Evolutionary conservation across 1,140 invertebrate species (phyloP).

Genomic region (Chrysoperla carnea): DNA sequence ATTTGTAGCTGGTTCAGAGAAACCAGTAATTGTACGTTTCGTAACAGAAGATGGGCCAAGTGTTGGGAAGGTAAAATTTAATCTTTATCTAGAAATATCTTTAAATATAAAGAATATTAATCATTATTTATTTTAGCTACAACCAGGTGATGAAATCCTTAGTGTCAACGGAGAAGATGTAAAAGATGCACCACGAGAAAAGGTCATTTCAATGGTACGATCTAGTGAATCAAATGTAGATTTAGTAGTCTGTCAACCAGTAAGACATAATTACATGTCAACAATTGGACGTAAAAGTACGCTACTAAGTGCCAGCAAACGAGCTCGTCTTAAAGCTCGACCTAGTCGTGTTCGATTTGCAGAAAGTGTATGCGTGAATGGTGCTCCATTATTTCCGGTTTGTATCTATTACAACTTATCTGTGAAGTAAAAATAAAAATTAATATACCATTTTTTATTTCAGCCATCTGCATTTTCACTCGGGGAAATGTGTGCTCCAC

Average conservation of each 20-base stretch:
- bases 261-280: constrained; percentile 31
- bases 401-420: constrained; percentile 15
- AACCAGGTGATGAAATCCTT: constrained; percentile 79
- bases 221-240: constrained; percentile 57
- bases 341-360: constrained; percentile 77
- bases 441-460: constrained; percentile 15
- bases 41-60: constrained; percentile 77
- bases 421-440: not conserved
- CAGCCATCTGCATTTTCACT: constrained; percentile 59
- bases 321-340: constrained; percentile 58
- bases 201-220: constrained; percentile 76
- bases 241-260: constrained; percentile 68
- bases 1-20: constrained; percentile 83
- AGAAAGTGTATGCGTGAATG: constrained; percentile 75
- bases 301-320: constrained; percentile 68
- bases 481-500: constrained; percentile 63
- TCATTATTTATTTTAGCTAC: constrained; percentile 30
- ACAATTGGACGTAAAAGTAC: constrained; percentile 60
- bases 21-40: constrained; percentile 76
- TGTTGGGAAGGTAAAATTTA: constrained; percentile 44
- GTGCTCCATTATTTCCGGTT: constrained; percentile 55
- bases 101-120: not conserved
- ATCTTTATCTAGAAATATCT: not conserved
- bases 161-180: constrained; percentile 83
- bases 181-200: constrained; percentile 60